Percentiles rank a stretch among this genome's conserved stretches.
Conservation (phyloP, 2,888 invertebrate species). For the Lampropteryx suffumata region DNA sequence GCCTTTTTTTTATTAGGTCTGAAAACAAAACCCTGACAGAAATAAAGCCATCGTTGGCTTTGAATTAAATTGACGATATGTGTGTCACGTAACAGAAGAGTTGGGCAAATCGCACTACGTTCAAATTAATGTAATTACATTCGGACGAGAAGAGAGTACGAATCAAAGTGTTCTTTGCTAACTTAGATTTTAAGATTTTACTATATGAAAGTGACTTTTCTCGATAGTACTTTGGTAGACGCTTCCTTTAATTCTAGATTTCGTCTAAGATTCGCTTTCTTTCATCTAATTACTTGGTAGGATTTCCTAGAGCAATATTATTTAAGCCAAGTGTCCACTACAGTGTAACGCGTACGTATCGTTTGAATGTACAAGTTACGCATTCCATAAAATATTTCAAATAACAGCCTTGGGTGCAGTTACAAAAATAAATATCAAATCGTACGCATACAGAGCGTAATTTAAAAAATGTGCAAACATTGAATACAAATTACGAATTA, state of each 20-base stretch:
- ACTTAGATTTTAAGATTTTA: slow-evolving; percentile 41
- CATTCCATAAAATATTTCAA: too few species aligned
- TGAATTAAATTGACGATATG: too few species aligned
- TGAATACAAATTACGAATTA: too few species aligned
- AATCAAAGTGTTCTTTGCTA: slow-evolving; percentile 32
- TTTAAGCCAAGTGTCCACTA: slow-evolving; percentile 2
- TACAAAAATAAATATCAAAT: too few species aligned
- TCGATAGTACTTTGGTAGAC: slow-evolving; percentile 38
- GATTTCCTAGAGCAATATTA: slow-evolving; percentile 9
- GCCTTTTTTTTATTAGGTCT: too few species aligned
- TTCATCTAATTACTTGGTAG: slow-evolving; percentile 20
- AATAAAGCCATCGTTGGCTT: too few species aligned
- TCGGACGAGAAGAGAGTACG: slow-evolving; percentile 5
- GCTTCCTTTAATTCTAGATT: slow-evolving; percentile 37
- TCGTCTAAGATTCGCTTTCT: slow-evolving; percentile 37
- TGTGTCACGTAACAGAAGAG: not conserved
- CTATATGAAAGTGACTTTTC: slow-evolving; percentile 31
- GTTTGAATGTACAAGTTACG: too few species aligned
- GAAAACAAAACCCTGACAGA: too few species aligned
- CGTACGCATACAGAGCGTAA: too few species aligned
- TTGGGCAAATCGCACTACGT: slow-evolving; percentile 5
- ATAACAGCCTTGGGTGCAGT: too few species aligned
- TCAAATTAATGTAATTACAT: slow-evolving; percentile 9
- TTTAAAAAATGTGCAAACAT: too few species aligned
- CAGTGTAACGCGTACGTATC: not conserved